phyloP scores from a whole-genome alignment of 2,888 invertebrate genomes.

The Liodrosophila aerea region DNA sequence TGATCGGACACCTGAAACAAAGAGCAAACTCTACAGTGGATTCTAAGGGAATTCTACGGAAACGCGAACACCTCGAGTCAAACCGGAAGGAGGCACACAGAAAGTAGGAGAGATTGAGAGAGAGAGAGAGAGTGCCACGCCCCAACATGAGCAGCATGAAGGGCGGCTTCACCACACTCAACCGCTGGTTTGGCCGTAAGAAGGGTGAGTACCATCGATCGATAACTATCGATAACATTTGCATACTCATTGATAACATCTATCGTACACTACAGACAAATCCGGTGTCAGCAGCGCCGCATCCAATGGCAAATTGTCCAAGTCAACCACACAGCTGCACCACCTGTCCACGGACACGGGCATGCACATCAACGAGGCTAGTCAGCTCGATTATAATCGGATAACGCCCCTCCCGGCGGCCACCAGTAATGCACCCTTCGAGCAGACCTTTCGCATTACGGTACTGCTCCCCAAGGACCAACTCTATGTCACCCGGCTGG shows the following conservation, averaged over 20 bases:
- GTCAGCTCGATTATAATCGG: conserved; percentile 82
- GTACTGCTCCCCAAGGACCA: conserved; percentile 91
- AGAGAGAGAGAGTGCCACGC: conserved; percentile 35
- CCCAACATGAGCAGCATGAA: conserved; percentile 80
- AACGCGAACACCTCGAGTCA: background rate
- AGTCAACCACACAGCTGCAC: conserved; percentile 75
- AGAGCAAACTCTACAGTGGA: background rate
- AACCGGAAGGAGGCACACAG: conserved; percentile 7
- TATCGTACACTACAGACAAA: conserved; percentile 69
- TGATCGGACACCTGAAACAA: background rate
- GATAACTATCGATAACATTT: background rate
- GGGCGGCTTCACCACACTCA: conserved; percentile 82
- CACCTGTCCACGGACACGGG: conserved; percentile 77
- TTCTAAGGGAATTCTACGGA: conserved; percentile 2
- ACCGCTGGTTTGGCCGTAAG: conserved; percentile 82
- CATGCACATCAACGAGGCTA: conserved; percentile 81
- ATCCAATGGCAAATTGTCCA: conserved; percentile 79
- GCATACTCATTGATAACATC: background rate
- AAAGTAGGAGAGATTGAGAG: conserved; percentile 1
- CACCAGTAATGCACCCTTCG: conserved; percentile 82
- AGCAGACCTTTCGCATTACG: conserved; percentile 83
- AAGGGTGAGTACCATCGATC: conserved; percentile 78
- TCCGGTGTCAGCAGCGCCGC: conserved; percentile 45
- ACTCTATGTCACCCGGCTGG: conserved; percentile 89
- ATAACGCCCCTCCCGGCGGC: conserved; percentile 81